phyloP scores from a whole-genome alignment of 2,113 vertebrate species.

The Xerus inauris region DNA sequence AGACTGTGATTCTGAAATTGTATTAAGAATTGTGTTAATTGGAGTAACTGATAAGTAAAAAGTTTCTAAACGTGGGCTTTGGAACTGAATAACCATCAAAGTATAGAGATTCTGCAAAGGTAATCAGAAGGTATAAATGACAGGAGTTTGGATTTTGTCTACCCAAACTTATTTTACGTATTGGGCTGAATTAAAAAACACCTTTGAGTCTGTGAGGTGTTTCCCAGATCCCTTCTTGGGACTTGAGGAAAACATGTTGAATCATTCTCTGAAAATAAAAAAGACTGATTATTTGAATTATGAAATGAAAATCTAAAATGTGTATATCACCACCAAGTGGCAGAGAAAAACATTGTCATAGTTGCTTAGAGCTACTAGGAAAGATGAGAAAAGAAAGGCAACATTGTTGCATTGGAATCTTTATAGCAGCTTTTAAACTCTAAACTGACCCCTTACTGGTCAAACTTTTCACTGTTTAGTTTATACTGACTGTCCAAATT shows the following conservation, averaged over 20 bases:
- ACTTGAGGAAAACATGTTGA: constrained; percentile 56
- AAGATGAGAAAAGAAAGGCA: constrained; percentile 23
- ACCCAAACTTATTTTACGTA: not conserved
- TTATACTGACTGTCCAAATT: not conserved
- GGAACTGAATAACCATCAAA: constrained; percentile 21
- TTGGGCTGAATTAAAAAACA: constrained; percentile 9
- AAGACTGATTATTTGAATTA: constrained; percentile 55
- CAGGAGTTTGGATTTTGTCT: constrained; percentile 50
- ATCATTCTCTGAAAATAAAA: constrained; percentile 59
- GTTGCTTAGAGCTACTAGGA: not conserved
- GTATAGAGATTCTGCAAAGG: not conserved
- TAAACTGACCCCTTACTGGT: not conserved
- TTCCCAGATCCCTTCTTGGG: constrained; percentile 46
- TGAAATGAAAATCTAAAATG: constrained; percentile 62
- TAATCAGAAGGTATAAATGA: constrained; percentile 10
- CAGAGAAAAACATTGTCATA: constrained; percentile 2
- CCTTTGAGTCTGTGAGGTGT: constrained; percentile 38
- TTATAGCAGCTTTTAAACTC: constrained; percentile 6
- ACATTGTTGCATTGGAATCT: not conserved
- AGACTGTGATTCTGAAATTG: not conserved
- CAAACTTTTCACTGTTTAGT: not conserved
- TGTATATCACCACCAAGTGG: constrained; percentile 74
- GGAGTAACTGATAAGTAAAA: not conserved
- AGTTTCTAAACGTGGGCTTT: not conserved
- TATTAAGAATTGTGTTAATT: constrained; percentile 5